Percentiles rank a stretch among this genome's conserved stretches.
phyloP scores from a whole-genome alignment of 1,140 invertebrate species.

The Neuroterus valhalla region DNA sequence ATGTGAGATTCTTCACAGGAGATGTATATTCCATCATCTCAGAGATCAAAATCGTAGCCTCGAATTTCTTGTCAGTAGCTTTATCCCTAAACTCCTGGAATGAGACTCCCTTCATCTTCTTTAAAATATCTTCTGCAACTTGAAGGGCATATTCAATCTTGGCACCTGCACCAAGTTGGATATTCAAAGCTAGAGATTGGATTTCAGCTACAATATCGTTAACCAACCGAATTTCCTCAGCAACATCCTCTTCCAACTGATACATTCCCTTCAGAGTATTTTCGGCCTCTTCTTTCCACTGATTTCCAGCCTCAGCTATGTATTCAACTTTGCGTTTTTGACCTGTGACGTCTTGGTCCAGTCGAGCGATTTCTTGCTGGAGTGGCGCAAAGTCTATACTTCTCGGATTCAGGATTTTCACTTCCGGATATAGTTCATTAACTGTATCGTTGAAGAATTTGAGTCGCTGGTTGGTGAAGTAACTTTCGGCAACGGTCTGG shows the following conservation, averaged over 20 bases:
- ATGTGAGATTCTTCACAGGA: conserved; percentile 80
- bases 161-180: conserved; percentile 79
- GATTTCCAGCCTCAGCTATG: conserved; percentile 70
- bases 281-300: conserved; percentile 75
- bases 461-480: conserved; percentile 86
- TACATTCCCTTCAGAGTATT: conserved; percentile 77
- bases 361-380: conserved; percentile 75
- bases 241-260: conserved; percentile 73
- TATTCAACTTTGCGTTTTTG: conserved; percentile 78
- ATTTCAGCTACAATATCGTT: conserved; percentile 80
- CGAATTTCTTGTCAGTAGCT: conserved; percentile 77
- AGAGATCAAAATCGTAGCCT: conserved; percentile 80
- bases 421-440: conserved; percentile 79
- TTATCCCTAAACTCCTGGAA: conserved; percentile 73
- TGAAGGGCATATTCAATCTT: conserved; percentile 85
- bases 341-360: conserved; percentile 77
- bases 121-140: conserved; percentile 83
- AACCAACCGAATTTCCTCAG: conserved; percentile 74
- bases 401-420: conserved; percentile 80
- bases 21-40: conserved; percentile 81
- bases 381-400: conserved; percentile 80
- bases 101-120: conserved; percentile 79
- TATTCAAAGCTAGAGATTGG: conserved; percentile 80
- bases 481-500: conserved; percentile 82
- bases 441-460: conserved; percentile 84